Base-by-base conservation (phyloP, 1,140 invertebrate species). In the Prorops nasuta region DNA sequence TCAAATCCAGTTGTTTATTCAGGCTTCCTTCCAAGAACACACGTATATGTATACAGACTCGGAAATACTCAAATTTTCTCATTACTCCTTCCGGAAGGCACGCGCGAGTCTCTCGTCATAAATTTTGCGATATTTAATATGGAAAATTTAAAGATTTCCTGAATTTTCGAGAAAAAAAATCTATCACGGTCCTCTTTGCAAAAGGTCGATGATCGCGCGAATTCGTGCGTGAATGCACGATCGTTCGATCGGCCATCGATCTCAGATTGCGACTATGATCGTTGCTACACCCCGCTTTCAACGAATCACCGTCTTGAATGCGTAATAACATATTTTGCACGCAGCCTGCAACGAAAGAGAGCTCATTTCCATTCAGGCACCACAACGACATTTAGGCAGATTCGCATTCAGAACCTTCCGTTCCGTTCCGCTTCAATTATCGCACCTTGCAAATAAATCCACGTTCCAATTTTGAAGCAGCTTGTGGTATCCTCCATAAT, bases 371-470 rank as follows among this genome's bases (percentile, higher is more conserved):
- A 70, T 70, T 70, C 68, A 51, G 38, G 20, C 41, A 41, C 37
- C 39, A 51, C 62, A 56, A 58, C 55, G 56, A 69, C 64, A 68
- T 71, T 72, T 65, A 67, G 67, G 58, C 54, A 60, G 56, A 72
- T 73, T 73, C 72, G 69, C 71, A 73, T 73, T 65, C 71, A 65
- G 41, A 60, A 62, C 66, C 59, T 56, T 53, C 42, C 22, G 53
- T 46, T 49, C 53, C 58, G 42, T 28, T 12, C n/a, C n/a, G n/a
- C n/a, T n/a, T n/a, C n/a, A n/a, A n/a, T n/a, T n/a, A n/a, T n/a
- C n/a, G n/a, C n/a, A n/a, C n/a, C n/a, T n/a, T n/a, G n/a, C n/a
- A n/a, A n/a, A n/a, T n/a, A n/a, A n/a, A n/a, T n/a, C n/a, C n/a
- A n/a, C n/a, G n/a, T n/a, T n/a, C n/a, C n/a, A n/a, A n/a, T n/a